A percentile compares a stretch with the other conserved stretches of the same genome.
Evolutionary conservation across 35 echinoderm and acorn worm genomes (phyloP).

Genomic region (Ophioderma brevispina): DNA sequence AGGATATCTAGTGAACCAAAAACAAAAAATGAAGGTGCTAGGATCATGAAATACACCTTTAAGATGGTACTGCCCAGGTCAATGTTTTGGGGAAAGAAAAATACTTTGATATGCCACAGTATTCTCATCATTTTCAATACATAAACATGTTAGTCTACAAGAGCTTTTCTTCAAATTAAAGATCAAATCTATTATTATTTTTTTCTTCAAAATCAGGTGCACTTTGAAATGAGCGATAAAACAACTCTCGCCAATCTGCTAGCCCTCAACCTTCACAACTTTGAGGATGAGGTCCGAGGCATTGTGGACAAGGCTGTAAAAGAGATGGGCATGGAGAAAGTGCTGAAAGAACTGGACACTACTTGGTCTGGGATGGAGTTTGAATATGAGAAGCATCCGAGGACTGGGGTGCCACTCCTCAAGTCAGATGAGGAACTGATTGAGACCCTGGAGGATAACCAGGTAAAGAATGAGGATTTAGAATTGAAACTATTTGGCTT

Average conservation of each 20-base stretch:
- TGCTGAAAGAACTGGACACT: constrained; percentile 89
- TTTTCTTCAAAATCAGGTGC: constrained; percentile 63
- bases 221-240: constrained; percentile 87
- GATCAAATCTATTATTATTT: too few relatives aligned
- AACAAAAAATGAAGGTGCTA: too few relatives aligned
- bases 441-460: constrained; percentile 98
- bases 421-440: constrained; percentile 95
- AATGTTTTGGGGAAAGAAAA: too few relatives aligned
- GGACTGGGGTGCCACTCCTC: constrained; percentile 76
- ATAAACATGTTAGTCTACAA: too few relatives aligned
- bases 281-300: constrained; percentile 98
- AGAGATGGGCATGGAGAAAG: constrained; percentile 99
- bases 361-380: constrained; percentile 99
- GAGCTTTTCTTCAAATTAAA: too few relatives aligned
- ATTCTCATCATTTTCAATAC: too few relatives aligned
- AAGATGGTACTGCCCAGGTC: too few relatives aligned
- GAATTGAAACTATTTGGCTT: too few relatives aligned
- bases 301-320: constrained; percentile 99
- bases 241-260: constrained; percentile 92
- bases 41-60: too few relatives aligned
- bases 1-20: too few relatives aligned
- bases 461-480: too few relatives aligned
- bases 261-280: constrained; percentile 98
- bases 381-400: constrained; percentile 91
- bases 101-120: too few relatives aligned